phyloP scores from a whole-genome alignment of 2,797 vertebrate genomes.

The Acanthis flammea region DNA sequence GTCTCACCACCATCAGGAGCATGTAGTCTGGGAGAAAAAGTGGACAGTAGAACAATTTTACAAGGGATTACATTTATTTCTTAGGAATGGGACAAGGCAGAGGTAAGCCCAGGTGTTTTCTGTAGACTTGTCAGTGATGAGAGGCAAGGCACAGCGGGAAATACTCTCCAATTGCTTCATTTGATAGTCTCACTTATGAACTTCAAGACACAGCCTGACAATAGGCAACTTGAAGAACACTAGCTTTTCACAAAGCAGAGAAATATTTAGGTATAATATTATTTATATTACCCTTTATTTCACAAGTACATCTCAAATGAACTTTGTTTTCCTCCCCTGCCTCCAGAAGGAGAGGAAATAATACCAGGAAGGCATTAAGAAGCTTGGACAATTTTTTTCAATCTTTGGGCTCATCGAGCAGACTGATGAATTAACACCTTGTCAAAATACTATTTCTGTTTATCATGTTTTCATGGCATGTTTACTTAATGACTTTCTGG shows the following conservation, averaged over 20 bases:
- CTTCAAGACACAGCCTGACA: not conserved
- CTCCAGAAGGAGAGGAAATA: not conserved
- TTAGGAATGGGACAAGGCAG: not conserved
- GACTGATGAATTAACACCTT: not conserved
- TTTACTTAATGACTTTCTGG: constrained; percentile 27
- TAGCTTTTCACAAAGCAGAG: not conserved
- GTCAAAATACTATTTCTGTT: not conserved
- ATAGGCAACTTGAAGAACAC: not conserved
- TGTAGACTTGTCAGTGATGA: not conserved
- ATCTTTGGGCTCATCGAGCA: not conserved
- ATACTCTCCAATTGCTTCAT: not conserved
- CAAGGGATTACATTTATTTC: not conserved
- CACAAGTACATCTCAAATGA: not conserved
- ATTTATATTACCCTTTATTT: not conserved
- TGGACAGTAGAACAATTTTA: not conserved
- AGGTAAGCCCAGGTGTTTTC: not conserved
- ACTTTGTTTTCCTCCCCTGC: not conserved
- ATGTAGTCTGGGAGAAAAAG: not conserved
- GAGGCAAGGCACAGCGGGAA: not conserved
- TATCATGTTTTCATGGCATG: not conserved
- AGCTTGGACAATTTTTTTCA: not conserved
- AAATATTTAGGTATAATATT: not conserved
- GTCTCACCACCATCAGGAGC: not conserved
- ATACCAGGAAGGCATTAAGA: not conserved
- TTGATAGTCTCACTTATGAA: not conserved